Base-by-base conservation (phyloP, 2,888 invertebrate genomes). In the Hyppa rectilinea region DNA sequence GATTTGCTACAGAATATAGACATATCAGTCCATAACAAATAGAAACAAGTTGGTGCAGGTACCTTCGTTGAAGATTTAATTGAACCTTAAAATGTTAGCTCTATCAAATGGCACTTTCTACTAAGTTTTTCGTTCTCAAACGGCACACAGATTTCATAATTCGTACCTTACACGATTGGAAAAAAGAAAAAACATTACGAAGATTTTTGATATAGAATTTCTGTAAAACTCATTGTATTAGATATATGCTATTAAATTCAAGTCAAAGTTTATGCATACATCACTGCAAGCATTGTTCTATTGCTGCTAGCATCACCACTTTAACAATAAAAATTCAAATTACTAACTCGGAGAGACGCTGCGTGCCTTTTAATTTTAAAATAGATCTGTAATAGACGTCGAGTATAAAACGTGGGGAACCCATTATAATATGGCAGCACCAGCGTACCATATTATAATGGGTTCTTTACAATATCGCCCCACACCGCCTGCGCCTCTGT, bases 361-460 rank as follows among this genome's bases (percentile, higher is more conserved):
- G 60, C 45, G 29, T 58, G 10, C 50, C 60, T 67, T 80, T 77
- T 63, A 53, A 69, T 64, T 78, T 74, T 83, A 65, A 71, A 72
- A 73, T 71, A 73, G 71, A 78, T 82, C 75, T 79, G 65, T 73
- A 78, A 77, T 63, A 78, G 78, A 78, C 77, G 66, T 60, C 23
- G 59, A 66, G 69, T 59, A 69, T 69, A 70, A 66, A 78, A 70
- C 58, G 52, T 62, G 69, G 69, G 65, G 59, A 43, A 31, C 29
- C 60, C 29, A 71, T 71, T 71, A 71, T 60, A 17, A n/a, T 38
- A 71, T 52, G 36, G 60, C 38, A 45, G 60, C 52, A 31, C 52
- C 52, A 60, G 23, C 52, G 36, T 20, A 17, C 50, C 58, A 55
- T 70, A 56, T 49, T 26, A 66, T 66, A 79, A 79, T 78, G n/a